Base-by-base conservation (phyloP, 1,140 invertebrate genomes). In the Zaprionus africanus region DNA sequence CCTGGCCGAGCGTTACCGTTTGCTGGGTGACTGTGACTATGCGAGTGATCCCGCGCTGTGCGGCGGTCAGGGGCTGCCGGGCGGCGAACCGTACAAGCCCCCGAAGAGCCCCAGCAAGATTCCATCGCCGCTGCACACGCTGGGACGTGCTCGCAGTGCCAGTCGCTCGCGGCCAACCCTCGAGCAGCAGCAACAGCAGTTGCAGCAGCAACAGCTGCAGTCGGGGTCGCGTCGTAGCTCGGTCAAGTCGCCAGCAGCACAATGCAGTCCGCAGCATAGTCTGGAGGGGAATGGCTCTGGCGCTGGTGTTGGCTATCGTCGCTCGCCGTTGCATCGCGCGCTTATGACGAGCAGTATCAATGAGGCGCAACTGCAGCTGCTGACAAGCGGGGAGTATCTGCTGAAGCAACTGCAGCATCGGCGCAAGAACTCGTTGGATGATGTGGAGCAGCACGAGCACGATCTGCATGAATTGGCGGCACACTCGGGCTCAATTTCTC, bases 51-150 rank as follows among this genome's bases (percentile, higher is more conserved):
- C 91, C 41, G 85, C 90, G 61, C 34, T 90, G 86, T 82, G 80
- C 66, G 69, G 62, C 6, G 78, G 67, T 24, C 62, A 41, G 31
- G 41, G 73, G 24, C 12, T 69, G 4, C 68, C 56, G 31, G 73
- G 59, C 12, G 69, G 64, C 13, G 76, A 76, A 12, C 79, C 74
- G 81, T 94, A 64, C 34, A 92, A 90, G 69, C 94, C 95, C n/a
- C 95, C 95, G 13, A 92, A 95, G 90, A 95, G 94, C 77, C 94
- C 94, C 46, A 92, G 94, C 5, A 95, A 95, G 82, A 95, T 95
- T 63, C 94, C 94, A n/a, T 95, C 94, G 24, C 94, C 94, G 36
- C 93, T 95, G 73, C 94, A 95, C 82, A 93, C 93, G 28, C 73
- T 94, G 78, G 93, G 93, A 51, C 92, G 94, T 81, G 92, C 93